Conservation (phyloP, 2,888 invertebrate species). For the Epiblema foenella region DNA sequence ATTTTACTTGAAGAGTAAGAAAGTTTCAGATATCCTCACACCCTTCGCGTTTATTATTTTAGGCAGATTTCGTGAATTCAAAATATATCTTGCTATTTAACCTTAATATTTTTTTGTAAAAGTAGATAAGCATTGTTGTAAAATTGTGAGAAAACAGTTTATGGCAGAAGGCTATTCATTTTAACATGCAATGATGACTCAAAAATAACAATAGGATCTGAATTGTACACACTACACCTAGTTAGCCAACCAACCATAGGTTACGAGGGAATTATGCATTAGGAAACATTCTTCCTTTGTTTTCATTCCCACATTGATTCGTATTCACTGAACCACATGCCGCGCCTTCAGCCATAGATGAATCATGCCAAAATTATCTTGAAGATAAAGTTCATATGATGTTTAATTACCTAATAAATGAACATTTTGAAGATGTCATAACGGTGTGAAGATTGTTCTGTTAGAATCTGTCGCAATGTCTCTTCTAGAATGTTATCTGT, state of each 20-base stretch:
- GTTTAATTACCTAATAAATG: too few relatives aligned
- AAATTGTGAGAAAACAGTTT: constrained; percentile 11
- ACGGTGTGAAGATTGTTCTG: not conserved
- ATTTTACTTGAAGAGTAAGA: not conserved
- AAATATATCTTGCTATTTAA: not conserved
- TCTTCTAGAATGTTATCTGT: constrained; percentile 41
- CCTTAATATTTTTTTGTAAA: not conserved
- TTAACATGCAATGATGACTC: constrained; percentile 25
- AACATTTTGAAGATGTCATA: not conserved
- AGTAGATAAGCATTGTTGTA: not conserved
- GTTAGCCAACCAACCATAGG: constrained; percentile 63
- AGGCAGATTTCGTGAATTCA: not conserved
- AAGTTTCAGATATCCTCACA: not conserved
- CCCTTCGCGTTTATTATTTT: not conserved
- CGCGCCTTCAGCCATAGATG: not conserved
- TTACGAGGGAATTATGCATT: constrained; percentile 41
- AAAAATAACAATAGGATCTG: constrained; percentile 38
- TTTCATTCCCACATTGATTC: not conserved
- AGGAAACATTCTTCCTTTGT: constrained; percentile 32
- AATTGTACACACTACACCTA: constrained; percentile 64
- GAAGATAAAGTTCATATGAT: too few relatives aligned
- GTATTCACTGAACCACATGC: not conserved
- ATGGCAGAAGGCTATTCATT: not conserved
- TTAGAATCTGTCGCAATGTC: constrained; percentile 24
- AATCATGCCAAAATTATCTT: not conserved